phyloP scores from a whole-genome alignment of 2,888 invertebrate species.

The Torymus texanus region DNA sequence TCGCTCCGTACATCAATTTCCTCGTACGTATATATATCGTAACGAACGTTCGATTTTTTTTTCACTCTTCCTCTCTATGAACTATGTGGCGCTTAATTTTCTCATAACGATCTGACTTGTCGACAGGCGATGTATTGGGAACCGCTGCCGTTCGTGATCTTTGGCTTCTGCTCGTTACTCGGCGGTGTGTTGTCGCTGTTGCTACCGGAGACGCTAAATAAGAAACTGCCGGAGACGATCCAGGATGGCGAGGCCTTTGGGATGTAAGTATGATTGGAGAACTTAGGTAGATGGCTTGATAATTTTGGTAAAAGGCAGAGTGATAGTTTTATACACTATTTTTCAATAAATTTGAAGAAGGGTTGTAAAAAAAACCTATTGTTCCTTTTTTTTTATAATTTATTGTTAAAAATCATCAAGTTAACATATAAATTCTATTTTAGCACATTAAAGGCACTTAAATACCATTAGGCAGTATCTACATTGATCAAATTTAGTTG shows the following conservation, averaged over 20 bases:
- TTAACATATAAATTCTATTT: no score
- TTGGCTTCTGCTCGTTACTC: conserved; percentile 78
- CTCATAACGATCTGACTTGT: no score
- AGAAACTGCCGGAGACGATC: conserved; percentile 81
- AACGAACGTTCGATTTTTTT: background rate
- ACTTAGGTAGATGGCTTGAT: no score
- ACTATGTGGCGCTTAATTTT: conserved; percentile 10
- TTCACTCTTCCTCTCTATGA: background rate
- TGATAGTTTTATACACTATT: no score
- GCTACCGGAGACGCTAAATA: conserved; percentile 82
- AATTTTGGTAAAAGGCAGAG: no score
- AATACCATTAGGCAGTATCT: no score
- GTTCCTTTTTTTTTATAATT: no score
- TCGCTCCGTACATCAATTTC: conserved; percentile 79
- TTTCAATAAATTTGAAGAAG: no score
- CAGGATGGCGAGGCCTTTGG: conserved; percentile 81
- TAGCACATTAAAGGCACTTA: no score
- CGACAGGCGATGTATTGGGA: conserved; percentile 78
- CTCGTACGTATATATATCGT: conserved; percentile 71
- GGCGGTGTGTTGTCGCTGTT: conserved; percentile 79
- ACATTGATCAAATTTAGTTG: no score
- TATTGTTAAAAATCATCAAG: no score
- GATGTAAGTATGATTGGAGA: conserved; percentile 73
- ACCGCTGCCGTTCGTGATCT: conserved; percentile 79
- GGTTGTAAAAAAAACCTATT: no score